Evolutionary conservation across 1,140 invertebrate species (phyloP), one percentile per base, ranked within the genome.

Genomic region (Penaeus indicus): DNA sequence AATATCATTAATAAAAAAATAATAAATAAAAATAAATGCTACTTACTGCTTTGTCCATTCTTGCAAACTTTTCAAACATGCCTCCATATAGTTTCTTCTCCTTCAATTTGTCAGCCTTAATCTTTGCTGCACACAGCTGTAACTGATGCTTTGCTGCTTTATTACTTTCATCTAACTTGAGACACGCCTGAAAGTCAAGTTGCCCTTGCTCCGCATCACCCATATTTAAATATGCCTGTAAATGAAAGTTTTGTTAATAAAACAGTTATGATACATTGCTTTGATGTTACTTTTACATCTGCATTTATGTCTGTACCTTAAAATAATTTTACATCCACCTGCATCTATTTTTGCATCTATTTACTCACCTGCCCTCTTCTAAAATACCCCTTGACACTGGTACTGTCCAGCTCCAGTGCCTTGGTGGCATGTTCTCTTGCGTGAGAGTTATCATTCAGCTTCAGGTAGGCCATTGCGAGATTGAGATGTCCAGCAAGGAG

Each of bases 41-140:
- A 84, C 89, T 90, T 92, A 97, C 96, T 95, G 96, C 95, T 93
- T 95, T 95, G 93, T 97, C 96, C 92, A 95, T 94, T 91, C 95
- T 95, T 3, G 96, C 96, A 93, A 97, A 96, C 88, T 94, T 94
- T 11, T 93, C 92, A 91, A 99, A 99, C 97, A 99, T 99, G 92
- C 98, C 98, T 4, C 95, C 95, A 93, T 98, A 99, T 19, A 97
- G 94, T 91, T 96, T 95, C 93, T 97, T 98, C 92, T 99, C 98
- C 90, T 95, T 95, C 67, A 95, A 94, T 84, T 95, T 94, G 90
- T 96, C 95, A 89, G 96, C 94, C 92, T 96, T 96, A 7, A 98
- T 94, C 78, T 95, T 94, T 85, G 95, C 94, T 82, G 95, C 95
- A 92, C 97, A 97, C 27, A 96, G 91, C 1, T 94, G 92, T 25